Evolutionary conservation across 2,888 invertebrate species (phyloP).

Genomic region (Synergus laeviventris): DNA sequence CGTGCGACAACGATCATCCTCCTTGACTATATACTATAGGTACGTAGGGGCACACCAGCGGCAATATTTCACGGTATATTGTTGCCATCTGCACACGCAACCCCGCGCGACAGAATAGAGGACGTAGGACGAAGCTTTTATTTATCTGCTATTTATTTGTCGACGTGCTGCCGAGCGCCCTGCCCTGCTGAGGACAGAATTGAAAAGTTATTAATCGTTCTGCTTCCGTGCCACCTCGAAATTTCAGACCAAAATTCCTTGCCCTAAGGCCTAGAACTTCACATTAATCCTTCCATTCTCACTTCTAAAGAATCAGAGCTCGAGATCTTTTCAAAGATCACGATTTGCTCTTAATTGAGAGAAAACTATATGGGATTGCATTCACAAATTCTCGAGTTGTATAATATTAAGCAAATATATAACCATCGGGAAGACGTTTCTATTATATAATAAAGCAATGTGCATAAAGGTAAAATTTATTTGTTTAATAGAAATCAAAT

Average conservation of each 20-base stretch:
- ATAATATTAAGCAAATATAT: not conserved
- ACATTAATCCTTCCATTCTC: conserved; percentile 36
- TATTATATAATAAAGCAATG: no score
- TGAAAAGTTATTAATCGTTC: conserved; percentile 75
- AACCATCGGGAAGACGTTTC: not conserved
- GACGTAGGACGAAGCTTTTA: conserved; percentile 67
- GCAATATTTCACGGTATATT: conserved; percentile 75
- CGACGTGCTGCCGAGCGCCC: conserved; percentile 68
- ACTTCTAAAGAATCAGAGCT: conserved; percentile 28
- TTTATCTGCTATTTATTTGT: conserved; percentile 75
- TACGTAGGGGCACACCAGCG: conserved; percentile 56
- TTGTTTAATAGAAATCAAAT: not conserved
- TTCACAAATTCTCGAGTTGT: not conserved
- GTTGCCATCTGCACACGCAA: conserved; percentile 76
- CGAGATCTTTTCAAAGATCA: conserved; percentile 24
- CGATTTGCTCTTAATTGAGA: conserved; percentile 33
- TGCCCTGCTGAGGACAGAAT: conserved; percentile 72
- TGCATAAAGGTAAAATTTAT: not conserved
- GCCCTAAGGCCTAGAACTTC: conserved; percentile 14
- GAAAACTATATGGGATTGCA: conserved; percentile 14
- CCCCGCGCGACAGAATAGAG: conserved; percentile 66
- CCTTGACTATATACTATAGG: conserved; percentile 26
- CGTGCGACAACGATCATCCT: conserved; percentile 39
- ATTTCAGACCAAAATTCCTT: conserved; percentile 33
- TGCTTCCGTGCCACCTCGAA: conserved; percentile 46